Evolutionary conservation across 1,140 invertebrate species (phyloP).

Genomic region (Propsilocerus akamusi): DNA sequence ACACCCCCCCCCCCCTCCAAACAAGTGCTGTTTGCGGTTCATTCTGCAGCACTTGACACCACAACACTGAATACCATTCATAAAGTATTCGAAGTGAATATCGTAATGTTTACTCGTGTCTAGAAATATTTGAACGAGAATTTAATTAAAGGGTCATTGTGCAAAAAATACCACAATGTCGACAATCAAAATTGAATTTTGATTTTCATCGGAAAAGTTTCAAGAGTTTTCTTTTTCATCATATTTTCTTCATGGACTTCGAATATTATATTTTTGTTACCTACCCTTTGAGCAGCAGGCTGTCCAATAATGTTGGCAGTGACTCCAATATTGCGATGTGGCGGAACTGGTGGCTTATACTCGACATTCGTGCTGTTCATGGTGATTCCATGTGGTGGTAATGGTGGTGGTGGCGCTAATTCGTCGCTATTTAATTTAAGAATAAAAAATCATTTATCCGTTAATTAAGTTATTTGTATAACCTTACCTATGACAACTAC

Average conservation of each 20-base stretch:
- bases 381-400: conserved; percentile 30
- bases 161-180: too few species aligned
- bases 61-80: too few species aligned
- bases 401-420: conserved; percentile 29
- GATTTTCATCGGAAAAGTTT: background rate
- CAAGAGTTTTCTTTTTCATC: background rate
- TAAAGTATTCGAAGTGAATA: too few species aligned
- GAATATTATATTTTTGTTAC: background rate
- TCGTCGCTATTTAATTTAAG: conserved; percentile 7
- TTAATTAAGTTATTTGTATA: conserved; percentile 9
- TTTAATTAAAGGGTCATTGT: background rate
- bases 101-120: too few species aligned
- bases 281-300: background rate
- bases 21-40: too few species aligned
- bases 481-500: conserved; percentile 15
- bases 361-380: conserved; percentile 27
- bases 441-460: conserved; percentile 4
- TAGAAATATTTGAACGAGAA: too few species aligned
- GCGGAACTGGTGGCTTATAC: conserved; percentile 69
- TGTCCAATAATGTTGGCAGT: conserved; percentile 11
- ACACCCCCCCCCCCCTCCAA: too few species aligned
- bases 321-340: conserved; percentile 53
- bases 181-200: too few species aligned
- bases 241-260: background rate
- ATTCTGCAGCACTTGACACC: too few species aligned